Percentiles rank a stretch among this genome's conserved stretches.
These are phyloP conservation scores for Brienomyrus brachyistius DNA, from an alignment of 2,113 vertebrate genomes.

Conservation along the genomic window DNA sequence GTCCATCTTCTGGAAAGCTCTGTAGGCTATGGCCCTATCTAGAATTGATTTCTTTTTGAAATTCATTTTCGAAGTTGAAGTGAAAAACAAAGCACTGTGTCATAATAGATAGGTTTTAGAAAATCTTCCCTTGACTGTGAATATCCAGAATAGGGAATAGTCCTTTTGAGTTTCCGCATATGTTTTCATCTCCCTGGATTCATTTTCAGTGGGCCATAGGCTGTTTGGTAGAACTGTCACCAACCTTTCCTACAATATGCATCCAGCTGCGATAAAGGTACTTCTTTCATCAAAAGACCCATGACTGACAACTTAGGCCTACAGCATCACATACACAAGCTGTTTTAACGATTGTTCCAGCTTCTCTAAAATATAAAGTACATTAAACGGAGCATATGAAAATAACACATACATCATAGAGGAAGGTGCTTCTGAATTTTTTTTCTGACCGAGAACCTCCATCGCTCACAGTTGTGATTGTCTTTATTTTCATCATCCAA, in stretches of 20 bases:
- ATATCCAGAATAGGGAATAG: neutral
- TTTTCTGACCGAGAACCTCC: neutral
- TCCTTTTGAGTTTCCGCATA: neutral
- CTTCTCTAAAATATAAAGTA: neutral
- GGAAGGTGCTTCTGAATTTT: neutral
- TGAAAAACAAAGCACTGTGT: neutral
- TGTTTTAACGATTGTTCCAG: neutral
- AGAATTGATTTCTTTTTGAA: slow-evolving; percentile 11
- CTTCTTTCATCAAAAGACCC: neutral
- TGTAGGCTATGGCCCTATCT: neutral
- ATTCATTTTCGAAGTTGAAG: neutral
- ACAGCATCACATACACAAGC: neutral
- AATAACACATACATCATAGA: neutral
- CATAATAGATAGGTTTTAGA: slow-evolving; percentile 6
- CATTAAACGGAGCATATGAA: neutral
- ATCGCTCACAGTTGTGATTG: neutral
- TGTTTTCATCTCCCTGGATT: neutral
- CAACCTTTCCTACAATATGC: neutral
- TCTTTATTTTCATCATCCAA: neutral
- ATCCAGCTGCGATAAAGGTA: neutral
- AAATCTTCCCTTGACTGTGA: neutral
- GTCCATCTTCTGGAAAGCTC: neutral
- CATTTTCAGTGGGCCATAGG: neutral
- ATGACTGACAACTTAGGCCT: neutral
- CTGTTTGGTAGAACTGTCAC: neutral